Evolutionary conservation across 2,888 invertebrate genomes (phyloP), one percentile per base, ranked within the genome.

Genomic region (Heteromurus nitidus): DNA sequence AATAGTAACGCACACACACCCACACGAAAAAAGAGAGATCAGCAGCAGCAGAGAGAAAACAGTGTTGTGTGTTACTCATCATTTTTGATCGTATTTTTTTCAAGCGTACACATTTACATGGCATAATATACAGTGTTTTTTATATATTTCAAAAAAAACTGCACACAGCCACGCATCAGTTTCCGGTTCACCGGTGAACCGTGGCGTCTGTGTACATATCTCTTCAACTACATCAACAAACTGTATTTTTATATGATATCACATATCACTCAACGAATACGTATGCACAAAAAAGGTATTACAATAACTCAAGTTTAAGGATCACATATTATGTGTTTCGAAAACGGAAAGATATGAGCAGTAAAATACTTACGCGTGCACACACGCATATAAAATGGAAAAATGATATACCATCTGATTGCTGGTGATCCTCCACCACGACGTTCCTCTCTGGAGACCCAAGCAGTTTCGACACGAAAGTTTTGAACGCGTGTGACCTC

Each of bases 101-200:
- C n/a, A n/a, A n/a, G n/a, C n/a, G n/a, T n/a, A n/a, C n/a, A n/a
- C n/a, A n/a, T n/a, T n/a, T n/a, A n/a, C n/a, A n/a, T n/a, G n/a
- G 36, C 36, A 36, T 36, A 36, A 36, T 36, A 36, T 36, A 36
- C 13, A 36, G 36, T 13, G 36, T 9, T 36, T 9, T 36, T 5
- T 36, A 36, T 5, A 5, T 9, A 13, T 36, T 5, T 36, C 13
- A 9, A 36, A 36, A 36, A 62, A 30, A 3, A 18, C 30, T 16
- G 11, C 11, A 62, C 30, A 5, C 62, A 30, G 13, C 24, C 28
- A 36, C 36, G 13, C 30, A 9, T n/a, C 30, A 58, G 28, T 60
- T 60, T 60, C 60, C 60, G 60, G 60, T 60, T 18, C 60, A 60
- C 60, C 60, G 28, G 60, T 60, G 60, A 60, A 60, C 28, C 60